Percentiles rank a stretch among this genome's conserved stretches.
Conservation (phyloP, 2,113 vertebrate genomes). For the Seriola dumerili region DNA sequence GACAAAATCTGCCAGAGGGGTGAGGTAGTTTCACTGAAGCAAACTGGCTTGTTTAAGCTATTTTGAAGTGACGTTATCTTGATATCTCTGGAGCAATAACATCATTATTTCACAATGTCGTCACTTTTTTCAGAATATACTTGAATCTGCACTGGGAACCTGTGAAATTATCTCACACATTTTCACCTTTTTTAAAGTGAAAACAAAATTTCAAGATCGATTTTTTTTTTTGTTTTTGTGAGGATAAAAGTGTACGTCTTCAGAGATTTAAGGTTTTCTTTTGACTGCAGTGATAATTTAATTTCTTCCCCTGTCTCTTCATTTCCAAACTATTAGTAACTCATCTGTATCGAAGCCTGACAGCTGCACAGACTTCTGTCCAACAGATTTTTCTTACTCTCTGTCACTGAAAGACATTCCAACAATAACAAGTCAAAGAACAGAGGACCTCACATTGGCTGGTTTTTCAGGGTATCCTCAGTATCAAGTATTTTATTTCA, state of each 20-base stretch:
- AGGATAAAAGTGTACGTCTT: slow-evolving; percentile 39
- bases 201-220: slow-evolving; percentile 19
- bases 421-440: slow-evolving; percentile 51
- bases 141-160: not conserved
- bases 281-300: slow-evolving; percentile 54
- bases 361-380: slow-evolving; percentile 38
- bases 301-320: slow-evolving; percentile 55
- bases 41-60: slow-evolving; percentile 53
- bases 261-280: slow-evolving; percentile 50
- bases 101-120: slow-evolving; percentile 39
- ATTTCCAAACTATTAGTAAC: slow-evolving; percentile 71
- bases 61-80: slow-evolving; percentile 37
- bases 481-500: slow-evolving; percentile 1
- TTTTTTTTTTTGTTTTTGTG: slow-evolving; percentile 15
- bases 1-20: slow-evolving; percentile 19
- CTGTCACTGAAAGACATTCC: slow-evolving; percentile 17
- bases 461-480: not conserved
- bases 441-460: not conserved
- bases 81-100: not conserved
- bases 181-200: slow-evolving; percentile 19
- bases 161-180: slow-evolving; percentile 22
- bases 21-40: slow-evolving; percentile 21
- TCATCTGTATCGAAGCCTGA: slow-evolving; percentile 55
- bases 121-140: slow-evolving; percentile 11
- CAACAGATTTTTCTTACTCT: slow-evolving; percentile 32